phyloP scores from a whole-genome alignment of 2,888 invertebrate species.

The Pseudeuparius sepicola region DNA sequence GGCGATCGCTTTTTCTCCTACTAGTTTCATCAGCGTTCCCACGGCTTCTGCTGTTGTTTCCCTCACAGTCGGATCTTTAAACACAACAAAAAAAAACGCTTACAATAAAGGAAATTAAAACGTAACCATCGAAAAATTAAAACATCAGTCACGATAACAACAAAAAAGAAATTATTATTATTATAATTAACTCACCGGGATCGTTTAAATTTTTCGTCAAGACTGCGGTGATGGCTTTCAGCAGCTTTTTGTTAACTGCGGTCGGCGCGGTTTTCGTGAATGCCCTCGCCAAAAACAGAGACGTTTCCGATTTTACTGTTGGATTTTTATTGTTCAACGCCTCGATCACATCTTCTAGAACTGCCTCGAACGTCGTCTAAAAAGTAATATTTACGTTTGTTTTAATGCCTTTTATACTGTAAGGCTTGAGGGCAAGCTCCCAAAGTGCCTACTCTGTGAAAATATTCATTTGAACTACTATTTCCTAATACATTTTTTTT shows the following conservation, averaged over 20 bases:
- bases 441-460: too few relatives aligned
- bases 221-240: conserved; percentile 71
- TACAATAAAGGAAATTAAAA: too few relatives aligned
- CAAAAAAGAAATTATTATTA: too few relatives aligned
- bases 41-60: conserved; percentile 89
- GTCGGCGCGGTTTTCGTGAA: conserved; percentile 73
- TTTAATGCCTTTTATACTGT: too few relatives aligned
- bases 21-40: conserved; percentile 87
- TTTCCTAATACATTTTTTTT: too few relatives aligned
- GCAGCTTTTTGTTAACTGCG: conserved; percentile 77
- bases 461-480: too few relatives aligned
- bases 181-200: conserved; percentile 51
- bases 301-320: conserved; percentile 77
- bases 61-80: conserved; percentile 73
- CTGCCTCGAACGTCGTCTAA: conserved; percentile 71
- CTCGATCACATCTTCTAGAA: conserved; percentile 76
- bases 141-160: too few relatives aligned
- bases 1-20: conserved; percentile 82
- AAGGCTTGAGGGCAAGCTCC: too few relatives aligned
- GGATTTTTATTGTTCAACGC: conserved; percentile 89
- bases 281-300: conserved; percentile 72
- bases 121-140: too few relatives aligned
- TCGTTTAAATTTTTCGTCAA: conserved; percentile 71
- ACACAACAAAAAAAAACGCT: conserved; percentile 6
- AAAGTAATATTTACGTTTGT: too few relatives aligned